Conservation (phyloP, 2,113 vertebrate species). For the Kryptolebias marmoratus region DNA sequence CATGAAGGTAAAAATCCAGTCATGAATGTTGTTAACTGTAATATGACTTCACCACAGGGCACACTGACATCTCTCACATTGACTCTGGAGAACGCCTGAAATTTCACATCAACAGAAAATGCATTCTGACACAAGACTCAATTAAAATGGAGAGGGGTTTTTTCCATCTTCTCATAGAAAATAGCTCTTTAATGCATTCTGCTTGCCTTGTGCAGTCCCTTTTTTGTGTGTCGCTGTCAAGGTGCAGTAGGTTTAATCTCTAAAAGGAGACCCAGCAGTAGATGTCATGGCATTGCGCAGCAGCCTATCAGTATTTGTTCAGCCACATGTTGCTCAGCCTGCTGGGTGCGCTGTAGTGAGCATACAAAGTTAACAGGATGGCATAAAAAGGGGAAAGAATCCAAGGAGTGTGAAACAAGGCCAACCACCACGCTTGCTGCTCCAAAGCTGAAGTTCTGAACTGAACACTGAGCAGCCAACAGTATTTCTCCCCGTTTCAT, state of each 20-base stretch:
- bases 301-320: conserved; percentile 25
- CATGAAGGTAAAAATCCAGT: conserved; percentile 23
- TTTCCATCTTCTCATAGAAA: not conserved
- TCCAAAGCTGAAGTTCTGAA: not conserved
- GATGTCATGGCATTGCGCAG: conserved; percentile 10
- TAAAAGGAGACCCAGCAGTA: conserved; percentile 10
- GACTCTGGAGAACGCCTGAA: conserved; percentile 15
- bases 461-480: not conserved
- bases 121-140: not conserved
- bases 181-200: not conserved
- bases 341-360: conserved; percentile 9
- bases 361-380: conserved; percentile 14
- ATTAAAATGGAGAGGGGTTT: not conserved
- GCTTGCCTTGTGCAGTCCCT: not conserved
- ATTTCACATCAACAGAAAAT: not conserved
- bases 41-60: conserved; percentile 14
- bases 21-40: conserved; percentile 21
- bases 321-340: conserved; percentile 20
- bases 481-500: no score
- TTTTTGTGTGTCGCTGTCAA: conserved; percentile 12
- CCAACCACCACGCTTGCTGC: conserved; percentile 1
- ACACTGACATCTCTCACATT: conserved; percentile 2
- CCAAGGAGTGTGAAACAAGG: conserved; percentile 3
- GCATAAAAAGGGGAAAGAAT: not conserved
- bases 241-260: not conserved